Evolutionary conservation across 2,113 vertebrate species (phyloP), one percentile per base, ranked within the genome.

Genomic region (Spermophilus dauricus): DNA sequence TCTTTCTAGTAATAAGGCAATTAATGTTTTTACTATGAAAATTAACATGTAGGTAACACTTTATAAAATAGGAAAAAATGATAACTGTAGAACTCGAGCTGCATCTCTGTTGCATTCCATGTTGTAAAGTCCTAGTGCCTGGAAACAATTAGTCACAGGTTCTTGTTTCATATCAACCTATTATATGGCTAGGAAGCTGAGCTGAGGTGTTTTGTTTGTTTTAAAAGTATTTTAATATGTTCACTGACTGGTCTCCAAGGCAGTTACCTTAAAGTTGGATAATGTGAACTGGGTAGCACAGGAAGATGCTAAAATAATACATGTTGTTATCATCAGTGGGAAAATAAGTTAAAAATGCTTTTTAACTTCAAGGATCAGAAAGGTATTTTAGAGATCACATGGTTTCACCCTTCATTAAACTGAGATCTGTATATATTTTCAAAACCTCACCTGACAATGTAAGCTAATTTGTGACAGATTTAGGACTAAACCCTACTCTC

Each of bases 1-100:
- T 34, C 86, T 69, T 96, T 84, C 58, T 87, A 61, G 11, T 37
- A 89, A 0, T 1, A 97, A 94, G 84, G 73, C 1, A 95, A 96
- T 96, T 93, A 89, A 85, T 76, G 4, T 63, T 95, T 97, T 94
- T 6, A 89, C n/a, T 77, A 86, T 91, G 32, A 86, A 77, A 69
- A 20, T 67, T 9, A 0, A 72, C 96, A 80, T 58, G 90, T 87
- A 92, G 39, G 4, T 77, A 63, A 96, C 56, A 48, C 1, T 78
- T 37, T 87, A 45, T 89, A 91, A 77, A 96, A 34, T 18, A 85
- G 12, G 42, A 94, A 80, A 58, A 48, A 82, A 7, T 10, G 45
- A 39, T 92, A 7, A 34, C 53, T 89, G 0, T 30, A 75, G 70
- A 94, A 94, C 12, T 56, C 92, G 37, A 94, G 75, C 5, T 86